Base-by-base conservation (phyloP, 2,888 invertebrate genomes). In the Dimorphilus gyrociliatus region DNA sequence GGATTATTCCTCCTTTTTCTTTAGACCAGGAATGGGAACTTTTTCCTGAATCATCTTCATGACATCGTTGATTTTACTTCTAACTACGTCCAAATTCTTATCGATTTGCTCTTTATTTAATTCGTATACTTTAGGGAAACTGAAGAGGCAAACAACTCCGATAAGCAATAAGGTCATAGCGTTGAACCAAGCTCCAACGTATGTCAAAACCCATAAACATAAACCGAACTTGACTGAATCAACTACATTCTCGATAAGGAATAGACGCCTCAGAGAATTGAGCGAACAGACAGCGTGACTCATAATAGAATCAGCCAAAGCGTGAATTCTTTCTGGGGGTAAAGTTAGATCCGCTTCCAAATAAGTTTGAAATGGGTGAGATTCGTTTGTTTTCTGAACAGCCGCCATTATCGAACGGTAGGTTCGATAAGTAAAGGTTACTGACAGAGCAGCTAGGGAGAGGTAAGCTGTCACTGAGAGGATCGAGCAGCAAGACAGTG, bases 141-240 rank as follows among this genome's bases (percentile, higher is more conserved):
- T 79, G 72, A 92, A 92, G 48, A 86, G 71, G 48, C 80, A 79
- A 53, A 90, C 76, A 68, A 85, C 82, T 49, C 76, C 88, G 88
- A 69, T 10, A 71, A 71, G 41, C 36, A 27, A 39, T 28, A 97
- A 76, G 49, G 92, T 90, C 78, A 94, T 82, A 66, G 92, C 94
- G 67, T 94, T 94, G 73, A 97, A 92, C 82, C 88, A 92, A 53
- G 88, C 78, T 56, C 94, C 94, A 55, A 94, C 72, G 66, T 92
- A 94, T 38, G 94, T 94, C 67, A 94, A 73, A 55, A 81, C 78
- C 90, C 90, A 94, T 62, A 94, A 72, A 54, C 86, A 70, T 48
- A 86, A 76, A 49, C 80, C 86, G 67, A 94, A 94, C 73, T 69
- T 69, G 41, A 68, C 46, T 13, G 67, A 66, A 67, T 94, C 92